A percentile compares a stretch with the other conserved stretches of the same genome.
These are phyloP conservation scores for Tolypeutes matacus DNA, from an alignment of 2,797 vertebrate genomes.

Conservation along the genomic window DNA sequence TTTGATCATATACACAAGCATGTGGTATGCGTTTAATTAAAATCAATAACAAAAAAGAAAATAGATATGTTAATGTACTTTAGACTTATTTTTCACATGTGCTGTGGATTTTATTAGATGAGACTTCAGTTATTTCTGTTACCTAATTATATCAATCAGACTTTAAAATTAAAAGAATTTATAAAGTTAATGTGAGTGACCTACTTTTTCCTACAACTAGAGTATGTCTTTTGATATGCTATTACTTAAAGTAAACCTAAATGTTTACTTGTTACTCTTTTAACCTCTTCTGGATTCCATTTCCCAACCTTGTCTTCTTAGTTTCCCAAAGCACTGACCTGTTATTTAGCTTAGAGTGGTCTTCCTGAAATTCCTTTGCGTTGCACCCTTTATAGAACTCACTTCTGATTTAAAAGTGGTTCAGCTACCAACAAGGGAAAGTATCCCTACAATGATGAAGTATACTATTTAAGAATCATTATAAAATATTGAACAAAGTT, in stretches of 20 bases:
- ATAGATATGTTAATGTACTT: not conserved
- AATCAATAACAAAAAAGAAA: not conserved
- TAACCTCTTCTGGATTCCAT: not conserved
- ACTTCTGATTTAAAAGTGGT: constrained; percentile 58
- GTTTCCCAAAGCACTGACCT: not conserved
- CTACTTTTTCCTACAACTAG: not conserved
- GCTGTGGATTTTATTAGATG: not conserved
- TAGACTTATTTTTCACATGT: not conserved
- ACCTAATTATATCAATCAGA: not conserved
- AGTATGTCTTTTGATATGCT: not conserved
- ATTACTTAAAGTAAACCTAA: constrained; percentile 26
- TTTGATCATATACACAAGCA: not conserved
- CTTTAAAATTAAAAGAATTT: constrained; percentile 51
- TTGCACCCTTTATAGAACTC: constrained; percentile 33
- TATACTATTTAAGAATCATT: constrained; percentile 23
- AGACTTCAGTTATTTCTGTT: not conserved
- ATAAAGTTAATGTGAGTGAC: not conserved
- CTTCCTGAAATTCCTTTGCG: constrained; percentile 36
- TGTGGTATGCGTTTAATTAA: not conserved
- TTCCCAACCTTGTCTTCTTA: not conserved
- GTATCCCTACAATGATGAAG: not conserved
- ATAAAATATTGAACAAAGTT: constrained; percentile 45
- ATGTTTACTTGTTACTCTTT: not conserved
- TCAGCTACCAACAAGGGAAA: not conserved
- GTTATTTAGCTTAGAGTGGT: constrained; percentile 26